These are phyloP conservation scores for Andrena hattorfiana DNA, from an alignment of 2,888 invertebrate genomes.

Conservation along the genomic window DNA sequence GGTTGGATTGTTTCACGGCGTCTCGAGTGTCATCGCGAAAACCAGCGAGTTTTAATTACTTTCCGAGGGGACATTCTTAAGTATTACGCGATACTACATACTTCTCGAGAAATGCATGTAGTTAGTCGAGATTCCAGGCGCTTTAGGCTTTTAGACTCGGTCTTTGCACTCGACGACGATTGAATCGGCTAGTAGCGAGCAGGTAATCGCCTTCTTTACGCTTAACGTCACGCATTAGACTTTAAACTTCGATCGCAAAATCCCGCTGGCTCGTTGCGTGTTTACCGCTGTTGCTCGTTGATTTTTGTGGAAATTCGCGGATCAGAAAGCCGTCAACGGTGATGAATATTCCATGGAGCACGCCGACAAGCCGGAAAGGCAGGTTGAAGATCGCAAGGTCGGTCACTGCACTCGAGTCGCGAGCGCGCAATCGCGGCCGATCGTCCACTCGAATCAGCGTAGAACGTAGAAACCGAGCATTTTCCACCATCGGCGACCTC, in stretches of 20 bases:
- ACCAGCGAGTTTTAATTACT: slow-evolving; percentile 33
- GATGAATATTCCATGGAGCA: slow-evolving; percentile 68
- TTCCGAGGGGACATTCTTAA: background rate
- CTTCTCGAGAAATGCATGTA: background rate
- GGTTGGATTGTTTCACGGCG: slow-evolving; percentile 36
- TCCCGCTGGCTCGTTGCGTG: background rate
- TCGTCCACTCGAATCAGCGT: slow-evolving; percentile 53
- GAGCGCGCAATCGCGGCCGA: slow-evolving; percentile 58
- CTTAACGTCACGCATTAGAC: background rate
- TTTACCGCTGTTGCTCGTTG: background rate
- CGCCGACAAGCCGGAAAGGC: slow-evolving; percentile 66
- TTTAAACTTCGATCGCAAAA: background rate
- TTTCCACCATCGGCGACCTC: slow-evolving; percentile 25
- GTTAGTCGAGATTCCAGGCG: background rate
- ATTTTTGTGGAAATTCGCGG: slow-evolving; percentile 45
- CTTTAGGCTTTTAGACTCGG: too few species aligned
- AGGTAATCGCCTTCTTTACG: background rate
- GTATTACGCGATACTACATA: background rate
- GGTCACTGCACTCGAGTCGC: slow-evolving; percentile 72
- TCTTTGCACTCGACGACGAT: background rate
- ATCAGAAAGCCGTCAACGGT: slow-evolving; percentile 31
- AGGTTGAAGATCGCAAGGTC: slow-evolving; percentile 77
- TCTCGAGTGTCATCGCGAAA: slow-evolving; percentile 16
- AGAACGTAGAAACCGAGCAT: slow-evolving; percentile 34
- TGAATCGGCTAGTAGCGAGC: background rate